A percentile compares a stretch with the other conserved stretches of the same genome.
These are phyloP conservation scores for Gisinianus flammeolus DNA, from an alignment of 2,888 invertebrate genomes.

Conservation along the genomic window DNA sequence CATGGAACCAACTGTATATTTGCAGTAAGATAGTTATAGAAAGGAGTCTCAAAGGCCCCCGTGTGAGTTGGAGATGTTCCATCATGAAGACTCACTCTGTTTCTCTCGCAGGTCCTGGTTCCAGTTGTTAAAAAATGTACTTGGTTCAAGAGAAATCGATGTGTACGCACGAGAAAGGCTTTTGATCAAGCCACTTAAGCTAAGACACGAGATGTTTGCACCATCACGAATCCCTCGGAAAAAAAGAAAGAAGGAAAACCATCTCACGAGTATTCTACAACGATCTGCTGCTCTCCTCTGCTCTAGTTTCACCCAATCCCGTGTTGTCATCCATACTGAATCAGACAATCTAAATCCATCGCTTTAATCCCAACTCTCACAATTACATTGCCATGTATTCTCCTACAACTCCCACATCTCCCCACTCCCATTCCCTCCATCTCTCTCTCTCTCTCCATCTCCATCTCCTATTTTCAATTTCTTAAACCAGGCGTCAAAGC, in stretches of 20 bases:
- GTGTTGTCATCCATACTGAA: constrained; percentile 41
- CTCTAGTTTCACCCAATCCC: constrained; percentile 36
- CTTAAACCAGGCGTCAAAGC: not conserved
- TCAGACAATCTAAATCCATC: constrained; percentile 42
- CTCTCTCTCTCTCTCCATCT: not conserved
- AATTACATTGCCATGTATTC: not conserved
- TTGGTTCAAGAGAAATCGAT: constrained; percentile 20
- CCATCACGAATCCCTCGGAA: constrained; percentile 24
- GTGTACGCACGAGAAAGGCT: constrained; percentile 15
- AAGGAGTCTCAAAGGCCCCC: too few species aligned
- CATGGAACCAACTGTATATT: not conserved
- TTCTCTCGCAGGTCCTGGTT: not conserved
- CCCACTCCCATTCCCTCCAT: not conserved
- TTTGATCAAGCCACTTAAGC: constrained; percentile 45
- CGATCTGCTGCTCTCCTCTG: not conserved
- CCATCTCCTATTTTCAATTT: not conserved
- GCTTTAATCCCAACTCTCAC: constrained; percentile 11
- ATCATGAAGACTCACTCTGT: not conserved
- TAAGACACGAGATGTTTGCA: constrained; percentile 42
- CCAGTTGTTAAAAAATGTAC: not conserved
- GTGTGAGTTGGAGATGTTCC: not conserved
- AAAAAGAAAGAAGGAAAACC: constrained; percentile 2
- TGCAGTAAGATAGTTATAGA: too few species aligned
- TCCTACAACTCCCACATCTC: not conserved
- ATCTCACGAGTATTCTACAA: constrained; percentile 24